Base-by-base conservation (phyloP, 2,888 invertebrate species). In the Ophraella communa region DNA sequence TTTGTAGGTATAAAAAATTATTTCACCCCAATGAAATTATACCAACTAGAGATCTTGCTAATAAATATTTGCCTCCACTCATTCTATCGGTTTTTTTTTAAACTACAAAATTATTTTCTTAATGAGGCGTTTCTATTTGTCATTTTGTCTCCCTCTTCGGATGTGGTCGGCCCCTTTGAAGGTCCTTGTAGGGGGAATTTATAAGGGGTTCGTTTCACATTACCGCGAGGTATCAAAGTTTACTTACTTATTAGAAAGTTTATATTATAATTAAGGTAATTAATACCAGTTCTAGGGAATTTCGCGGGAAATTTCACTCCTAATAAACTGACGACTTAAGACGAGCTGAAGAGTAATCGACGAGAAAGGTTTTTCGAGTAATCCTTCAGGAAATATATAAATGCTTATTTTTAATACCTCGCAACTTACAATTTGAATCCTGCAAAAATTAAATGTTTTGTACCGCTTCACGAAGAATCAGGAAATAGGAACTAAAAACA, bases 191-290 rank as follows among this genome's bases (percentile, higher is more conserved):
- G 53, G n/a, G 18, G 42, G 44, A 52, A 27, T 24, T 18, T 24
- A 42, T 23, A 17, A 17, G 14, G 42, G 20, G 8, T 51, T 59
- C 44, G 51, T 47, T 35, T 52, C 58, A 52, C 49, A 53, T 62
- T 61, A 51, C 57, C 23, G n/a, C 44, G 35, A 58, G 44, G 65
- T 67, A 69, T 65, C 68, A 69, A 71, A 71, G 69, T 66, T 66
- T 64, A 62, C 63, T 55, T 66, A 65, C 67, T 67, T 66, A 70
- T 70, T 67, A 69, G 65, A 66, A 69, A 70, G 66, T 71, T 68
- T 66, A 64, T 64, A 62, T 62, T 60, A 65, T 67, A 70, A 71
- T 71, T 66, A 69, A 61, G 64, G 64, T 71, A 70, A 71, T 71
- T 70, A 70, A 71, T 71, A 71, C 67, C 65, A 44, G 66, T 71